Evolutionary conservation across 2,797 vertebrate genomes (phyloP).

Genomic region (Gymnoscopelus braueri): DNA sequence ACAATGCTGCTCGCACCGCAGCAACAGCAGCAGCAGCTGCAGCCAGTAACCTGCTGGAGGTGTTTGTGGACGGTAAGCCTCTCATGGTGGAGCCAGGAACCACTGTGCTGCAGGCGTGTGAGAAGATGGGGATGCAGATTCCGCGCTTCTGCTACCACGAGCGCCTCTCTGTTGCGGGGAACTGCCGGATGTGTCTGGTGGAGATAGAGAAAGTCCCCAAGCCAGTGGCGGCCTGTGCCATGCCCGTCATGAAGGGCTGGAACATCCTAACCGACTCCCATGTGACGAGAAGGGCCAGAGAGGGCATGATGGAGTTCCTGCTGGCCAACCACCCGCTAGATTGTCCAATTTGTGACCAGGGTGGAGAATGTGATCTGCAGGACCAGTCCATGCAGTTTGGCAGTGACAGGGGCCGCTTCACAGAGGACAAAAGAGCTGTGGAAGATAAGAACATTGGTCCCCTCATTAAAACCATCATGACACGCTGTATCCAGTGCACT

Average conservation of each 20-base stretch:
- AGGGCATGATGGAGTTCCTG: constrained; percentile 89
- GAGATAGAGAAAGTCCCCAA: constrained; percentile 90
- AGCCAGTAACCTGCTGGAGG: constrained; percentile 86
- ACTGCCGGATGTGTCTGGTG: constrained; percentile 92
- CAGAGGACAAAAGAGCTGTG: constrained; percentile 84
- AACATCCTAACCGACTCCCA: constrained; percentile 88
- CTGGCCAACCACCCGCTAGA: constrained; percentile 87
- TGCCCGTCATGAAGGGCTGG: constrained; percentile 91
- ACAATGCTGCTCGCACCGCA: constrained; percentile 71
- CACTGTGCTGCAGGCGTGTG: constrained; percentile 92
- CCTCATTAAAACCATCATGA: constrained; percentile 80
- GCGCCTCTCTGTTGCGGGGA: constrained; percentile 88
- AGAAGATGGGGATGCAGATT: constrained; percentile 90
- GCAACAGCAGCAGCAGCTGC: constrained; percentile 76
- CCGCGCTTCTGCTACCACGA: constrained; percentile 92
- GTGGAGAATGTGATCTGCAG: constrained; percentile 87
- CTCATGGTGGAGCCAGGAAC: constrained; percentile 90
- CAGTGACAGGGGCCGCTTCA: constrained; percentile 84
- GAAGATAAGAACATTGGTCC: constrained; percentile 87
- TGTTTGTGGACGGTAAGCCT: constrained; percentile 89
- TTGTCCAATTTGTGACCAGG: constrained; percentile 89
- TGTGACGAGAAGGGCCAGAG: constrained; percentile 87
- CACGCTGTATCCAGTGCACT: too few relatives aligned
- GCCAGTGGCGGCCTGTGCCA: constrained; percentile 89
- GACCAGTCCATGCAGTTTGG: constrained; percentile 70